Base-by-base conservation (phyloP, 2,113 vertebrate genomes). In the Bambusicola thoracicus region DNA sequence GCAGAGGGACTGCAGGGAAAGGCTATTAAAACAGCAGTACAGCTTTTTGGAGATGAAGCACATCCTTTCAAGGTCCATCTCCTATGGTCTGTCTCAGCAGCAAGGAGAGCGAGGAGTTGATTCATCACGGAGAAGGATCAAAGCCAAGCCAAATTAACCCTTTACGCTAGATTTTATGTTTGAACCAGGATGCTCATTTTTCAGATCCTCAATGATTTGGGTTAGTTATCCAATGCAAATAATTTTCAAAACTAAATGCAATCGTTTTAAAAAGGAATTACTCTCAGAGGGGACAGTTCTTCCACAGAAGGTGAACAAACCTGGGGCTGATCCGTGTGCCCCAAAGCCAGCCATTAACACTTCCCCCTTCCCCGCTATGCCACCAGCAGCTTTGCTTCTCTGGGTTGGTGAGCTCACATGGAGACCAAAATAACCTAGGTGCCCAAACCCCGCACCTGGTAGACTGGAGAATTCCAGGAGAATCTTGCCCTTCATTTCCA, bases 111-210 rank as follows among this genome's bases (percentile, higher is more conserved):
- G 29, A 94, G 41, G 67, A 85, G 49, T 32, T 59, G 72, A 66
- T 34, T 27, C 48, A 61, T n/a, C n/a, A 34, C 20, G 19, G 48
- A 69, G 27, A 62, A 85, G 41, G 2, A 69, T 65, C 63, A 87
- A 73, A 69, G 38, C 48, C 32, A 63, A 43, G 27, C 13, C n/a
- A 51, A 44, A 83, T 20, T 41, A 70, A 87, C 18, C 75, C 66
- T 36, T 36, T 43, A 29, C 21, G n/a, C 5, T 29, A 83, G 55
- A 72, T 51, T 59, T 88, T 30, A 78, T 21, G 44, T 5, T 24
- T 90, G 44, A 93, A 68, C 51, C 25, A 87, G 38, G 27, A 80
- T 75, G n/a, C 41, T 62, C 62, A 83, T 61, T 93, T 92, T 69
- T 66, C 70, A 92, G 78, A 73, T 7, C 25, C 3, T 13, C 34